phyloP scores from a whole-genome alignment of 2,113 vertebrate genomes.

The Oreotragus oreotragus region DNA sequence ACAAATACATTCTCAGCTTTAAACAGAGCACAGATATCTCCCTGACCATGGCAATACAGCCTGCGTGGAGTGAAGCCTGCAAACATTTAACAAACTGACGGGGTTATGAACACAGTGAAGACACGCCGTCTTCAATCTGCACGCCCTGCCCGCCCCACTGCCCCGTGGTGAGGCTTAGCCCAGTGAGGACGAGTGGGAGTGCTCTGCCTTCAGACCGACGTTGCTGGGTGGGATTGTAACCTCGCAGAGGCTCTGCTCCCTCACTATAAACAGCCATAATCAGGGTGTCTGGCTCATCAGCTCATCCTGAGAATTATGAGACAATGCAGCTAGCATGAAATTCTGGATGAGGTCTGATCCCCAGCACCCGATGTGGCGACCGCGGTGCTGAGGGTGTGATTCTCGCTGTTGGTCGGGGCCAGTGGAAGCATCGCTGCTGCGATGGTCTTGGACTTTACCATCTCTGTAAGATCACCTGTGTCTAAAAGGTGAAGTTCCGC shows the following conservation, averaged over 20 bases:
- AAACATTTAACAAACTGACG: accelerated
- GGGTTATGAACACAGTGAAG: not conserved
- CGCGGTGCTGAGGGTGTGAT: not conserved
- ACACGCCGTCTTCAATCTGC: accelerated
- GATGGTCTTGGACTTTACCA: not conserved
- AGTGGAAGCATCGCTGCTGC: not conserved
- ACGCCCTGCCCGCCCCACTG: not conserved
- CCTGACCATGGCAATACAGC: too few species aligned
- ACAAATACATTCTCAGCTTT: not conserved
- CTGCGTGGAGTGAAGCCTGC: not conserved
- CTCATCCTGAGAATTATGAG: not conserved
- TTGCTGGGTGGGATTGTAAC: accelerated
- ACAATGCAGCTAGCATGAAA: accelerated
- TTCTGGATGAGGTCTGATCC: not conserved
- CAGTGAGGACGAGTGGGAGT: not conserved
- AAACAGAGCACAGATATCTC: not conserved
- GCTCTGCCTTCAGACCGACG: not conserved
- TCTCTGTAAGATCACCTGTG: not conserved
- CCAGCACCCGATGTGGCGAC: accelerated
- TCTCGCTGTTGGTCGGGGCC: not conserved
- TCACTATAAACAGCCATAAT: accelerated
- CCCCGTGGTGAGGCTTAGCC: not conserved
- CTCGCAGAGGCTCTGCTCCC: not conserved
- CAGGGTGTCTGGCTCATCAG: not conserved
- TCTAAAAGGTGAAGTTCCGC: not conserved